phyloP scores from a whole-genome alignment of 2,888 invertebrate genomes.

The Lasioglossum vierecki region DNA sequence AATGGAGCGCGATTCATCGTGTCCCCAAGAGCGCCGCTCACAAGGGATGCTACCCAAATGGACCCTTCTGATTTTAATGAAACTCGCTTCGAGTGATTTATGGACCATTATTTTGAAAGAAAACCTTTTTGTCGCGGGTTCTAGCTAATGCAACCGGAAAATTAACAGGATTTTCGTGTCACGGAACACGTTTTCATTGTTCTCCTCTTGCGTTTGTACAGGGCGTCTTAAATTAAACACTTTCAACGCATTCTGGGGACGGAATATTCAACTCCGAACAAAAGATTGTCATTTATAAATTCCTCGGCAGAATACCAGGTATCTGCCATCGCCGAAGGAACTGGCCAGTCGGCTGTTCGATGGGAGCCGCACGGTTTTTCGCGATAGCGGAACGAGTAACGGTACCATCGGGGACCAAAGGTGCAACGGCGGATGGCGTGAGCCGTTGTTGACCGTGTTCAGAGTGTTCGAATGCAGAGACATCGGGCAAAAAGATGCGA shows the following conservation, averaged over 20 bases:
- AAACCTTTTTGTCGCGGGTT: neutral
- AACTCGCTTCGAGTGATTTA: neutral
- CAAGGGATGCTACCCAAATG: neutral
- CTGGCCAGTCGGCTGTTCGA: neutral
- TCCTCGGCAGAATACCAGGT: neutral
- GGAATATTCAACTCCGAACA: neutral
- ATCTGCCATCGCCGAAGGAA: neutral
- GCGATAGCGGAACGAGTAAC: constrained; percentile 2
- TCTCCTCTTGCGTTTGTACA: neutral
- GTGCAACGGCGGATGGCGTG: neutral
- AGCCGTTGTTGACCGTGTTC: neutral
- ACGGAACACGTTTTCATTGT: neutral
- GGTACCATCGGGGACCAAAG: constrained; percentile 1
- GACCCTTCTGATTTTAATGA: neutral
- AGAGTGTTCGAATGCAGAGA: neutral
- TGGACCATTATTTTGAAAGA: neutral
- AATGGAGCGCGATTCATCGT: constrained; percentile 4
- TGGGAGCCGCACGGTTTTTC: neutral
- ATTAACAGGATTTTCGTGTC: neutral
- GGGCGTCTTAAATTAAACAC: no score
- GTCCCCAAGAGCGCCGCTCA: neutral
- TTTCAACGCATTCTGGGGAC: no score
- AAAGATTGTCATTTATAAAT: neutral
- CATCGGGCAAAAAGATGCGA: neutral
- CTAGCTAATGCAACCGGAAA: neutral